Evolutionary conservation across 2,113 vertebrate species (phyloP).

Genomic region (Suncus etruscus): DNA sequence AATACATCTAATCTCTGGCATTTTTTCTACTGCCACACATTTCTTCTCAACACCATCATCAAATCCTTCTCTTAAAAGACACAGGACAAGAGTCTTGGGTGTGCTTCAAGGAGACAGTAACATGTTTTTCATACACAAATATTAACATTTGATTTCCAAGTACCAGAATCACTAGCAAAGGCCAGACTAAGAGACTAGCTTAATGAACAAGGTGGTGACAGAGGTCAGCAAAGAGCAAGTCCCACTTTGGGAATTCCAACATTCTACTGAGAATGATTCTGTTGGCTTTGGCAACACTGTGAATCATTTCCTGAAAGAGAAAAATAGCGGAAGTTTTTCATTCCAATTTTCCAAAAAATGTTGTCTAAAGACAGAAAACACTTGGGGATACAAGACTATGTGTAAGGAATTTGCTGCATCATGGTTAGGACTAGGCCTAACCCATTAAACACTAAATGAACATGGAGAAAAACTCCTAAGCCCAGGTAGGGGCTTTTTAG

Average conservation of each 20-base stretch:
- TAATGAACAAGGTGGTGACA: conserved; percentile 6
- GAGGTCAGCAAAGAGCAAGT: conserved; percentile 36
- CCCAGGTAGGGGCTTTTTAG: background rate
- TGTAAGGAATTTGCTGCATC: background rate
- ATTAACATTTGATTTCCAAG: background rate
- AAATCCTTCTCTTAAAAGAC: background rate
- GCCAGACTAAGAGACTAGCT: background rate
- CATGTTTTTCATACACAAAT: background rate
- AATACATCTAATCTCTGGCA: background rate
- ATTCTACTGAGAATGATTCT: conserved; percentile 68
- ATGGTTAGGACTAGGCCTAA: background rate
- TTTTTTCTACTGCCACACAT: background rate
- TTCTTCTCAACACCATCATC: background rate
- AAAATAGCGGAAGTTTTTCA: conserved; percentile 72
- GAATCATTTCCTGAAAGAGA: conserved; percentile 81
- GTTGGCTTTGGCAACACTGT: conserved; percentile 74
- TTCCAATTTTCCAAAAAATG: conserved; percentile 75
- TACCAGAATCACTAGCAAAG: conserved; percentile 9
- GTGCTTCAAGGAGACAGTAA: background rate
- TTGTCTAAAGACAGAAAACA: conserved; percentile 54
- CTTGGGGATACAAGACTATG: background rate
- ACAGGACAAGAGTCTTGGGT: background rate
- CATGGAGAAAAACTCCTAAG: background rate
- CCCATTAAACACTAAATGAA: background rate
- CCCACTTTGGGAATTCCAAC: conserved; percentile 71